These are phyloP conservation scores for Aphrophora alni DNA, from an alignment of 2,888 invertebrate species.

Conservation along the genomic window DNA sequence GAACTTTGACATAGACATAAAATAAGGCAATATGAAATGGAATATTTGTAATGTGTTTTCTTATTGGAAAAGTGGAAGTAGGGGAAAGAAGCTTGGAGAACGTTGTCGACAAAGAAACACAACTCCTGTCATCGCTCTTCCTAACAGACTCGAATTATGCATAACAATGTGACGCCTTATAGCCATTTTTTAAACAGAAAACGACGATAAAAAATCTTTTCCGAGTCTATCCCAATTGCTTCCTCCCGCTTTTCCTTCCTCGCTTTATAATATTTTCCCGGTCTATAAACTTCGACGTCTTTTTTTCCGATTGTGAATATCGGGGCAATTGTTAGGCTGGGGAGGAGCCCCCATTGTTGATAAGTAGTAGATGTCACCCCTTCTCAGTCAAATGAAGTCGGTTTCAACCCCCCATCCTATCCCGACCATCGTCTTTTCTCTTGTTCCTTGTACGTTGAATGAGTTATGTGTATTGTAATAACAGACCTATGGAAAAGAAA, in stretches of 20 bases:
- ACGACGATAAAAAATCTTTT: constrained; percentile 6
- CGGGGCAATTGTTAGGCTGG: constrained; percentile 14
- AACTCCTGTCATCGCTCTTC: not conserved
- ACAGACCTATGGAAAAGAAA: not conserved
- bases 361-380: constrained; percentile 33
- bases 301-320: constrained; percentile 18
- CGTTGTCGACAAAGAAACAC: not conserved
- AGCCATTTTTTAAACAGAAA: constrained; percentile 7
- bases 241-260: constrained; percentile 14
- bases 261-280: constrained; percentile 7
- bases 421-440: not conserved
- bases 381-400: constrained; percentile 27
- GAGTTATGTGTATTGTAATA: constrained; percentile 37
- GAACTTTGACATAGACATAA: not conserved
- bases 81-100: not conserved
- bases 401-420: constrained; percentile 25
- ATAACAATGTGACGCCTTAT: constrained; percentile 6
- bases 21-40: not conserved
- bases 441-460: constrained; percentile 22
- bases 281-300: constrained; percentile 33
- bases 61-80: not conserved
- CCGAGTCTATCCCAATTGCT: constrained; percentile 7
- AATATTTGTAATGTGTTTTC: constrained; percentile 1
- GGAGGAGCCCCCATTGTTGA: constrained; percentile 15
- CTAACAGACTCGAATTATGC: not conserved